phyloP scores from a whole-genome alignment of 2,113 vertebrate genomes.

The Gasterosteus aculeatus region DNA sequence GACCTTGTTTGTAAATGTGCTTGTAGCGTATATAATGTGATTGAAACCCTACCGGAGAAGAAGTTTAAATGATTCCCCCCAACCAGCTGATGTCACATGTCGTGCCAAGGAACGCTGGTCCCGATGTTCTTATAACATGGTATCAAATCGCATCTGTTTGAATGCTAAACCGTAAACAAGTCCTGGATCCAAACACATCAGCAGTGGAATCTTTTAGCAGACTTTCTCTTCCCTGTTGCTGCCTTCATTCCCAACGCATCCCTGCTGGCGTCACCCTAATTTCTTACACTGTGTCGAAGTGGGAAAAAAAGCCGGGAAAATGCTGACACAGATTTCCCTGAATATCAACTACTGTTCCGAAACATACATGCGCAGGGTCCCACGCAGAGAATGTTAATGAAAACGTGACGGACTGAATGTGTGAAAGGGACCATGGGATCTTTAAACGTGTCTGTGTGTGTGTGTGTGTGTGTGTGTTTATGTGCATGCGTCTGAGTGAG shows the following conservation, averaged over 20 bases:
- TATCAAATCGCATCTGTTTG: background rate
- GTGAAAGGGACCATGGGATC: background rate
- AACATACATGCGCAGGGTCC: background rate
- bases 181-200: background rate
- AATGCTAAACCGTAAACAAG: background rate
- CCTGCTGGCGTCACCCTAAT: background rate
- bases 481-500: background rate
- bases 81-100: background rate
- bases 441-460: slow-evolving; percentile 8
- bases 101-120: background rate
- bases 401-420: background rate
- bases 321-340: background rate
- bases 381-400: background rate
- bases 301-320: background rate
- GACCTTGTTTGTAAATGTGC: background rate
- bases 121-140: background rate
- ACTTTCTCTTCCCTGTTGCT: background rate
- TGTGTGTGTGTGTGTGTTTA: slow-evolving; percentile 4
- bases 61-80: background rate
- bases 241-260: background rate
- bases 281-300: background rate
- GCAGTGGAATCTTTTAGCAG: background rate
- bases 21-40: background rate
- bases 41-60: background rate
- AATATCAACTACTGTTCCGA: background rate